Base-by-base conservation (phyloP, 1,140 invertebrate species). In the Dufourea novaeangliae region DNA sequence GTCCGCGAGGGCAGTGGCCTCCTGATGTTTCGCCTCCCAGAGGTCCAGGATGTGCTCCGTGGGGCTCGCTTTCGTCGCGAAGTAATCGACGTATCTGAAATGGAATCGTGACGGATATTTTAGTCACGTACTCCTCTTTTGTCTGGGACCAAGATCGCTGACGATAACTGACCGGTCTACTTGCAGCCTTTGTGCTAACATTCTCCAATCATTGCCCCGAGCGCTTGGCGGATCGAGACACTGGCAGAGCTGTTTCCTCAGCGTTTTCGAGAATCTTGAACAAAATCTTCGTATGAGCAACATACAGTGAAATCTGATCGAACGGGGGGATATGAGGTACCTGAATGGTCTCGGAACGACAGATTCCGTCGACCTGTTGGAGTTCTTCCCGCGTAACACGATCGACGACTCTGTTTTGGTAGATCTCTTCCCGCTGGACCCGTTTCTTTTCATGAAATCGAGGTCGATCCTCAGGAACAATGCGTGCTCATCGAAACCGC, bases 31-130 rank as follows among this genome's bases (percentile, higher is more conserved):
- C 54, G 98, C 98, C 92, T 99, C 98, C 98, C 98, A 99, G 77
- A 99, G 92, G 91, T 98, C 97, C 74, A 99, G 93, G 84, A 99
- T 98, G 90, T 97, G 96, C 87, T 99, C 98, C 27, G 98, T 99
- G 14, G 98, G 98, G 84, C 97, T 98, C 74, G 96, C 95, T 93
- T 99, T 98, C 50, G 97, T 98, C 52, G 98, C 98, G 90, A 99
- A 98, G 93, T 97, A 99, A 89, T 98, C 98, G 59, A 98, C 98
- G 91, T 99, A 98, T 88, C 96, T 96, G 90, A 46, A 91, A 37
- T 59, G 37, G 74, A 57, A 74, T 68, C n/a, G 14, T 25, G 4
- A 41, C 5, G 8, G 17, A 12, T 22, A 32, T 11, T 64, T 69
- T 25, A 50, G 22, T 44, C 25, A 17, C 11, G n/a, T 10, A 10